A percentile compares a stretch with the other conserved stretches of the same genome.
These are phyloP conservation scores for Isotomurus palustris DNA, from an alignment of 2,888 invertebrate species.

Conservation along the genomic window DNA sequence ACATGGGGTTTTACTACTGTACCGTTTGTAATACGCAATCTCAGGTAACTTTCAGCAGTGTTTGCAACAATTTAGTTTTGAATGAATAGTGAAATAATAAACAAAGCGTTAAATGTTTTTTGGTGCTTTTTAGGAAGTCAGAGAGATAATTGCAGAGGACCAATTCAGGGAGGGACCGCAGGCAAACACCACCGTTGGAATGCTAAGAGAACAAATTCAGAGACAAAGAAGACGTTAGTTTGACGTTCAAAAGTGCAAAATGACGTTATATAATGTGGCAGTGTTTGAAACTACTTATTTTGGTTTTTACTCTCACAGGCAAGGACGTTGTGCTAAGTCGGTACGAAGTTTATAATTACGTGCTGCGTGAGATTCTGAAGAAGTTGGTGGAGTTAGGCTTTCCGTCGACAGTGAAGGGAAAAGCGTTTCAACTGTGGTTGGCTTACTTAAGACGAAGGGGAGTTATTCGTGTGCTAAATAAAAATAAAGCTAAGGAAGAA, in stretches of 20 bases:
- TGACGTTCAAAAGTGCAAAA: no score
- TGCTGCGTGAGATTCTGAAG: conserved; percentile 29
- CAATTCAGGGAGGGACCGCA: background rate
- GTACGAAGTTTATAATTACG: conserved; percentile 40
- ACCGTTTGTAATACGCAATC: conserved; percentile 38
- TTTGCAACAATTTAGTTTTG: no score
- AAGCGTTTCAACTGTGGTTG: conserved; percentile 35
- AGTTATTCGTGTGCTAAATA: no score
- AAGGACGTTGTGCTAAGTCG: background rate
- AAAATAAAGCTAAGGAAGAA: no score
- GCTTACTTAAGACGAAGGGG: conserved; percentile 27
- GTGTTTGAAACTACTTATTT: no score
- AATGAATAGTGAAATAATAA: no score
- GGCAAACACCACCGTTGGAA: no score
- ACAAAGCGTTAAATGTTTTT: no score
- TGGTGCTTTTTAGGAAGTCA: conserved; percentile 15
- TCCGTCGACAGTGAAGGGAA: conserved; percentile 26
- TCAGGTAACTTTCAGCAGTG: conserved; percentile 27
- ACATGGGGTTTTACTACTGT: conserved; percentile 41
- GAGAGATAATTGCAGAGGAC: conserved; percentile 20
- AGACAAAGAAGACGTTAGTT: no score
- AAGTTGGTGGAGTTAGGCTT: conserved; percentile 37
- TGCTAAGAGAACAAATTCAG: no score
- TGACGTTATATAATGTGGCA: no score
- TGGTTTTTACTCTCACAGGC: background rate